Percentiles rank a stretch among this genome's conserved stretches.
phyloP scores from a whole-genome alignment of 2,888 invertebrate species.

The Scelioninae gen. 2 region DNA sequence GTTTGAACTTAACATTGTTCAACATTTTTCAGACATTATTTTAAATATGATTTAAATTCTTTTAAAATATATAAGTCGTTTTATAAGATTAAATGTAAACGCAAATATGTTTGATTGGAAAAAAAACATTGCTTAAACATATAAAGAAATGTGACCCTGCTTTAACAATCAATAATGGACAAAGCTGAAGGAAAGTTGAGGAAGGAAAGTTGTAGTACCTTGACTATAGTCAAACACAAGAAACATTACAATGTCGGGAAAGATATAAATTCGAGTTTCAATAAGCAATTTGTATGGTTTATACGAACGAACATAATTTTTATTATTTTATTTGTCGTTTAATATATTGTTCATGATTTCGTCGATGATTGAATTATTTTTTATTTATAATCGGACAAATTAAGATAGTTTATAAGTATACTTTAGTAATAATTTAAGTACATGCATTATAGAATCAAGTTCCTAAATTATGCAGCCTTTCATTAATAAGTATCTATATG shows the following conservation, averaged over 20 bases:
- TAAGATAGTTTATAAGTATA: background rate
- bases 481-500: conserved; percentile 35
- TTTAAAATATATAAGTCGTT: background rate
- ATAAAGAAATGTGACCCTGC: conserved; percentile 55
- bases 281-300: background rate
- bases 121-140: conserved; percentile 17
- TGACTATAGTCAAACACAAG: no score
- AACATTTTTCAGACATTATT: no score
- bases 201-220: no score
- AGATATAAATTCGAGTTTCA: conserved; percentile 20
- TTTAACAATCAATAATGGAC: conserved; percentile 52
- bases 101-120: conserved; percentile 7
- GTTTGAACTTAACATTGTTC: no score
- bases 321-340: background rate
- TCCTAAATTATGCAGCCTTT: conserved; percentile 38
- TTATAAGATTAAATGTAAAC: conserved; percentile 14
- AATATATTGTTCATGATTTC: background rate
- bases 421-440: background rate
- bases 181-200: conserved; percentile 50
- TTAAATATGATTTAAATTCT: no score
- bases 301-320: background rate
- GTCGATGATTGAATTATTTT: background rate
- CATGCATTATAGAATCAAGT: conserved; percentile 24
- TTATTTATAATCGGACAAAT: background rate
- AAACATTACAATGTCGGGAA: conserved; percentile 10